Evolutionary conservation across 2,113 vertebrate species (phyloP).

Genomic region (Forbesichthys agassizii): DNA sequence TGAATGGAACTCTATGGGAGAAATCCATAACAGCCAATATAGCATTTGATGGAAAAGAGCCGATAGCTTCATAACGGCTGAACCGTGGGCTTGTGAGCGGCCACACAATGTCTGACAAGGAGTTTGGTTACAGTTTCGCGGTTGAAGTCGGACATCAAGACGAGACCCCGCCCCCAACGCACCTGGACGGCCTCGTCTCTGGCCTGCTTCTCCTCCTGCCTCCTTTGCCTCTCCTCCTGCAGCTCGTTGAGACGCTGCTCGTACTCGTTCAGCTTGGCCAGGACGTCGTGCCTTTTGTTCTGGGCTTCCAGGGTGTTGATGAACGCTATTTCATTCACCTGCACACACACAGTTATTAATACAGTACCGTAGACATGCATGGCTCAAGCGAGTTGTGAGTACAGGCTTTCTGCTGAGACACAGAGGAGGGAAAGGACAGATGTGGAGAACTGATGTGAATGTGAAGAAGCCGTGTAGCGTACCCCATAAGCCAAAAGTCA

Average conservation of each 20-base stretch:
- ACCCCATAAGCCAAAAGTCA: not conserved
- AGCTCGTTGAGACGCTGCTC: conserved; percentile 95
- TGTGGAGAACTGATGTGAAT: not conserved
- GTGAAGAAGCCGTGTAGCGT: not conserved
- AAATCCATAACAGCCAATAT: too few relatives aligned
- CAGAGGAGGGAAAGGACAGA: too few relatives aligned
- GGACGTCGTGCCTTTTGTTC: conserved; percentile 94
- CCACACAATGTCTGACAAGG: too few relatives aligned
- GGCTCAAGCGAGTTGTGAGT: too few relatives aligned
- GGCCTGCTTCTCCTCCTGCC: conserved; percentile 97
- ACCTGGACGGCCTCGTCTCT: conserved; percentile 98
- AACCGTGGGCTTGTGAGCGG: too few relatives aligned
- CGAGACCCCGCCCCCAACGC: not conserved
- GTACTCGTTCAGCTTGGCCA: conserved; percentile 96
- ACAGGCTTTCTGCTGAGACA: too few relatives aligned
- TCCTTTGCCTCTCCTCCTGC: conserved; percentile 92
- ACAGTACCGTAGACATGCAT: not conserved
- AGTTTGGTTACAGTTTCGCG: too few relatives aligned
- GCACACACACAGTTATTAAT: conserved; percentile 3
- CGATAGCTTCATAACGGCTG: too few relatives aligned
- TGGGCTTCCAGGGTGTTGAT: conserved; percentile 99
- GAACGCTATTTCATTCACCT: conserved; percentile 99
- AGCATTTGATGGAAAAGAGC: too few relatives aligned
- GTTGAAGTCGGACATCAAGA: not conserved
- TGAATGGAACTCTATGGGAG: too few relatives aligned